Percentiles rank a stretch among this genome's conserved stretches.
Conservation (phyloP, 1,140 invertebrate genomes). For the Panonychus citri region DNA sequence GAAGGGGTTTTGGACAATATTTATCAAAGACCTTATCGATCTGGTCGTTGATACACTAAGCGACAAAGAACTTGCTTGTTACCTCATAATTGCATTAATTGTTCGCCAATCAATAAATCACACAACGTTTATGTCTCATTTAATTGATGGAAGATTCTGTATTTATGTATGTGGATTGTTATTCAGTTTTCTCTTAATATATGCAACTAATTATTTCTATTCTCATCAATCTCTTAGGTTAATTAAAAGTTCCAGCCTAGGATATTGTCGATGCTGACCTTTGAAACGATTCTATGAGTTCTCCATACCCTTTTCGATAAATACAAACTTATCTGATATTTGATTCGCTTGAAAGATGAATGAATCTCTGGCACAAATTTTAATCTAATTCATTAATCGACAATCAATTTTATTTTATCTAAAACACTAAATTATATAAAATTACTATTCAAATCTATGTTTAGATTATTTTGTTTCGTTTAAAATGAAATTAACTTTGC, state of each 20-base stretch:
- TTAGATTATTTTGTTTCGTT: no score
- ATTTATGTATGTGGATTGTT: conserved; percentile 7
- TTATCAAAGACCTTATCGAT: conserved; percentile 6
- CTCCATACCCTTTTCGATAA: conserved; percentile 91
- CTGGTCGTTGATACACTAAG: conserved; percentile 4
- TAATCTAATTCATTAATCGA: no score
- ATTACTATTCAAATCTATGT: no score
- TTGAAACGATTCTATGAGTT: conserved; percentile 88
- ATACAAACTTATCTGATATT: no score
- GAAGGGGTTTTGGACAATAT: conserved; percentile 93
- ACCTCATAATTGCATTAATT: conserved; percentile 20
- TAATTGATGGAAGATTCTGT: conserved; percentile 88
- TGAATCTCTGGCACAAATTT: no score
- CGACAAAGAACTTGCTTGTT: conserved; percentile 45
- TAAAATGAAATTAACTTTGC: no score
- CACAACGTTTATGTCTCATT: conserved; percentile 92
- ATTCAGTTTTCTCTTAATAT: no score
- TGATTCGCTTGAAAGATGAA: no score
- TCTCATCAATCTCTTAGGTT: conserved; percentile 31
- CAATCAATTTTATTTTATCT: no score
- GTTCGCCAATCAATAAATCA: conserved; percentile 43
- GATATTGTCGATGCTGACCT: conserved; percentile 90
- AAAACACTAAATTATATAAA: no score
- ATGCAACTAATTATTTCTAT: background rate
- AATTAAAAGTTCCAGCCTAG: conserved; percentile 9